Evolutionary conservation across 2,797 vertebrate species (phyloP), one percentile per base, ranked within the genome.

Genomic region (Streptopelia turtur): DNA sequence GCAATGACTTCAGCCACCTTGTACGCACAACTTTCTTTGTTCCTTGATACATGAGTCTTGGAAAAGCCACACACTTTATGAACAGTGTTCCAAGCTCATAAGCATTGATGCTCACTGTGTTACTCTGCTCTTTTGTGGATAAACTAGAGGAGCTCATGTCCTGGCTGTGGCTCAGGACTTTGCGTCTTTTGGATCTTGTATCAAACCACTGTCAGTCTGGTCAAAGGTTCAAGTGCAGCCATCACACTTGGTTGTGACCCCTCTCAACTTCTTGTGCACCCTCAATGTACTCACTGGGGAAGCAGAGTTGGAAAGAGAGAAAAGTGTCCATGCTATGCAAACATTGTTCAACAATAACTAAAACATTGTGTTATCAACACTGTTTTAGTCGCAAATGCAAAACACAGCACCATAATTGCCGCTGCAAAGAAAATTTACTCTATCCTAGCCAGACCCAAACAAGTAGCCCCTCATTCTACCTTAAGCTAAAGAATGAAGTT

Each of bases 291-390:
- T 47, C 5, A 0, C 18, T 49, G 18, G 2, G 15, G 45, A 68
- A 17, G 22, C 4, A 74, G 13, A 66, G 4, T 0, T 57, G 11
- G 5, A 66, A 86, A 55, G 77, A 45, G 12, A 59, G 12, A 50
- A 80, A 37, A 17, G 6, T 23, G 8, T 79, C 16, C 22, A 35
- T 22, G 16, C 13, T 64, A 25, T 41, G 17, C 24, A 83, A 63
- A 25, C 0, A 0, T 9, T 68, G 6, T 28, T 91, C 70, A 71
- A 25, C 45, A 79, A 45, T 13, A 65, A 10, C 8, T 76, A 30
- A 77, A 83, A 69, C 0, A 0, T 52, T 1, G 0, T 52, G 20
- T 21, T 65, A 66, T 23, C 20, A 21, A 16, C 1, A 8, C 9
- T 27, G 5, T 7, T 85, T 61, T 41, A 49, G 22, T 63, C 22